Evolutionary conservation across 2,888 invertebrate species (phyloP).

Genomic region (Bellardia pandia): DNA sequence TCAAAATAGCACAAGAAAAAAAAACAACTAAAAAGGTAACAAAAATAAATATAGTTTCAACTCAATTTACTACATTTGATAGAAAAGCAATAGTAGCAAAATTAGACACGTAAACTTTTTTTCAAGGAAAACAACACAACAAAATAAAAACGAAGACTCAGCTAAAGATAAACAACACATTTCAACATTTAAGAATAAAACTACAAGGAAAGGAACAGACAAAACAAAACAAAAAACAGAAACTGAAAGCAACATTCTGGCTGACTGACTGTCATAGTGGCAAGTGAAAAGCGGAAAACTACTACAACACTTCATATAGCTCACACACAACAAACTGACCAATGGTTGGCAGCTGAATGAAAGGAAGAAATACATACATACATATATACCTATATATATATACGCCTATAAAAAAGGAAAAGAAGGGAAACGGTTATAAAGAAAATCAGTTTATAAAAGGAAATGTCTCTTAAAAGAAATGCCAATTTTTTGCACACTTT

Average conservation of each 20-base stretch:
- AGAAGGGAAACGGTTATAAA: constrained; percentile 25
- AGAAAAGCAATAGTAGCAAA: background rate
- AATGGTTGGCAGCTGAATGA: constrained; percentile 3
- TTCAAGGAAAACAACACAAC: background rate
- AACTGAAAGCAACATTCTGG: no score
- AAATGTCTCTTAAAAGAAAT: constrained; percentile 43
- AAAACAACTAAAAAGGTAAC: constrained; percentile 32
- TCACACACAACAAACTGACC: constrained; percentile 3
- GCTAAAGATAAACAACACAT: constrained; percentile 37
- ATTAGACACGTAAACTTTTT: constrained; percentile 52
- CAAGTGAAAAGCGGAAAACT: constrained; percentile 18
- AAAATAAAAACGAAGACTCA: constrained; percentile 21
- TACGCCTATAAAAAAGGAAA: background rate
- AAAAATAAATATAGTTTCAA: constrained; percentile 52
- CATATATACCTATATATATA: background rate
- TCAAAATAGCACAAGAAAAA: background rate
- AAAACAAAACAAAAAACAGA: background rate
- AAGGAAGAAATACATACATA: background rate
- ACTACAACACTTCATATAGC: background rate
- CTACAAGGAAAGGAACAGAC: background rate
- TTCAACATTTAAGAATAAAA: constrained; percentile 3
- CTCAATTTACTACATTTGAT: constrained; percentile 59
- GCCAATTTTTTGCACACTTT: constrained; percentile 38
- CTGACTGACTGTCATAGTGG: background rate
- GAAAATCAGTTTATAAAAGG: constrained; percentile 44